These are phyloP conservation scores for Drosophila aldrichi DNA, from an alignment of 2,888 invertebrate species.

Conservation along the genomic window DNA sequence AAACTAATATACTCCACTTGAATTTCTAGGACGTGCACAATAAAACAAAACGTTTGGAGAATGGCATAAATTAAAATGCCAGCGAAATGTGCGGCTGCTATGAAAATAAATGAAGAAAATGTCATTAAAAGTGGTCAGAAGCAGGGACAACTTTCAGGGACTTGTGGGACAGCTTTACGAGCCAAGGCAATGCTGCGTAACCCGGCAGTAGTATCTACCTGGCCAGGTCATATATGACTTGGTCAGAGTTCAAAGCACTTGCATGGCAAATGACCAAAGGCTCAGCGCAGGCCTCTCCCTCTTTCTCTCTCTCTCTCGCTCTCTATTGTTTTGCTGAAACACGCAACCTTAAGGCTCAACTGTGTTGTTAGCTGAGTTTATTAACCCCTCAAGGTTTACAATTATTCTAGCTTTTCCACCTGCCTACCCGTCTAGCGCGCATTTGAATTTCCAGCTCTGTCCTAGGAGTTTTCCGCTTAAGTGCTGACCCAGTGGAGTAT, in stretches of 20 bases:
- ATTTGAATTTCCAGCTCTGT: slow-evolving; percentile 41
- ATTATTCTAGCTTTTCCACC: slow-evolving; percentile 50
- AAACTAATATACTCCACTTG: background rate
- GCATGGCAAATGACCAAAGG: slow-evolving; percentile 68
- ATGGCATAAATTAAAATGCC: slow-evolving; percentile 63
- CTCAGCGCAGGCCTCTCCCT: slow-evolving; percentile 19
- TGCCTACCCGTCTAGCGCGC: slow-evolving; percentile 33
- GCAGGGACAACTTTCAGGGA: background rate
- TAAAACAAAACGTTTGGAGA: slow-evolving; percentile 47
- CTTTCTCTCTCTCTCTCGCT: background rate
- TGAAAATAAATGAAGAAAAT: slow-evolving; percentile 71
- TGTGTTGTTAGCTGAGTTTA: slow-evolving; percentile 63
- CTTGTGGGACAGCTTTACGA: slow-evolving; percentile 1
- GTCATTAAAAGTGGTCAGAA: slow-evolving; percentile 47
- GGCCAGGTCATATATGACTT: slow-evolving; percentile 14
- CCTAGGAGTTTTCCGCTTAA: slow-evolving; percentile 56
- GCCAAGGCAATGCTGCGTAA: slow-evolving; percentile 24
- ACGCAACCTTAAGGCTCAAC: slow-evolving; percentile 80
- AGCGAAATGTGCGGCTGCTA: slow-evolving; percentile 56
- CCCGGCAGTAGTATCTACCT: slow-evolving; percentile 11
- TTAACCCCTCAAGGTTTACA: slow-evolving; percentile 65
- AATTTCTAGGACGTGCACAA: background rate
- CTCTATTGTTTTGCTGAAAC: slow-evolving; percentile 58
- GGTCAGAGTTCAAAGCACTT: slow-evolving; percentile 64
- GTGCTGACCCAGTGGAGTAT: slow-evolving; percentile 67